phyloP scores from a whole-genome alignment of 2,888 invertebrate species.

The Pammene fasciana region DNA sequence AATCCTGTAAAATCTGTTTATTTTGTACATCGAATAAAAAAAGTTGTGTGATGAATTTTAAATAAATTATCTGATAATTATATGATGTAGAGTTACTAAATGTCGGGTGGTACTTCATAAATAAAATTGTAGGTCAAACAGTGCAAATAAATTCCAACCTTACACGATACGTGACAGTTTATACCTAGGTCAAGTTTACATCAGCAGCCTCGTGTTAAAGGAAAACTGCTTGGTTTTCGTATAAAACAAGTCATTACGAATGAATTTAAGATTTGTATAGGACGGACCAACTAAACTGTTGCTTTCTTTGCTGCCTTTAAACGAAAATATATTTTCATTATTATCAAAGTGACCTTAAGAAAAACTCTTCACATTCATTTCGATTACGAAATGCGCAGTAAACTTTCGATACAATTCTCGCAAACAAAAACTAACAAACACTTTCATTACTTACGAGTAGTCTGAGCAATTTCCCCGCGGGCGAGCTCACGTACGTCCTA shows the following conservation, averaged over 20 bases:
- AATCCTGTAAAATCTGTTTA: too few species aligned
- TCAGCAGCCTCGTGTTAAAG: neutral
- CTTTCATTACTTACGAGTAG: constrained; percentile 43
- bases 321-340: constrained; percentile 10
- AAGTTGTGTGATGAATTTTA: too few species aligned
- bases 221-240: neutral
- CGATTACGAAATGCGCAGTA: constrained; percentile 29
- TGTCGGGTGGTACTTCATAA: neutral
- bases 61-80: too few species aligned
- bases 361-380: constrained; percentile 24
- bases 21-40: too few species aligned
- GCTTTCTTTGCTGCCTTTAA: neutral
- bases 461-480: constrained; percentile 47
- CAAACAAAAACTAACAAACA: constrained; percentile 49
- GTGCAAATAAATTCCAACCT: constrained; percentile 17
- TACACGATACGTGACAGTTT: constrained; percentile 17
- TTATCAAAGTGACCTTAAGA: constrained; percentile 12
- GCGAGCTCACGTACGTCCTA: constrained; percentile 56
- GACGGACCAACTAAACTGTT: neutral
- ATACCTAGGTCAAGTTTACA: constrained; percentile 23
- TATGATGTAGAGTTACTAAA: neutral
- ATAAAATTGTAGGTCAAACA: constrained; percentile 2
- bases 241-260: neutral
- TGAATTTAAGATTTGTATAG: neutral
- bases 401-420: constrained; percentile 39